These are phyloP conservation scores for Emys orbicularis DNA, from an alignment of 2,797 vertebrate species.

Conservation along the genomic window DNA sequence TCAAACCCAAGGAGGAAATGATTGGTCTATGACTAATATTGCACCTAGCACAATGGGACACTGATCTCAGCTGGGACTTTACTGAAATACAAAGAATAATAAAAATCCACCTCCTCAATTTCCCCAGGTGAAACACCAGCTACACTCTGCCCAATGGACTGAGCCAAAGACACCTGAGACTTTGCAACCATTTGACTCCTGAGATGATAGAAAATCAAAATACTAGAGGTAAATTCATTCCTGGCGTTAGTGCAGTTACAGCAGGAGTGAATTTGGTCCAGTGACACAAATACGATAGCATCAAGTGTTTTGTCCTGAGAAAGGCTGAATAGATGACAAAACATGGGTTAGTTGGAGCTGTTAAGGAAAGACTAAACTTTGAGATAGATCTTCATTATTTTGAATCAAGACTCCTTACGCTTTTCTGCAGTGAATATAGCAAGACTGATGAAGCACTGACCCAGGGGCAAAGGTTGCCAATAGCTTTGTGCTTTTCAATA, in stretches of 20 bases:
- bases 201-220: not conserved
- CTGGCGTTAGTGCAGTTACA: not conserved
- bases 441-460: not conserved
- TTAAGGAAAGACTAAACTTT: not conserved
- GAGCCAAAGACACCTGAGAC: not conserved
- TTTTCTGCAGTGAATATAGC: slow-evolving; percentile 2
- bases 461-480: not conserved
- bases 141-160: not conserved
- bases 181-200: not conserved
- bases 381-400: not conserved
- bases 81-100: not conserved
- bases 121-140: not conserved
- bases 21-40: not conserved
- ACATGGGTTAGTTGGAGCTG: not conserved
- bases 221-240: not conserved
- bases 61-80: not conserved
- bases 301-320: not conserved
- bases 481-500: not conserved
- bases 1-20: not conserved
- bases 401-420: not conserved
- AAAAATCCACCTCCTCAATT: not conserved
- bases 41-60: not conserved
- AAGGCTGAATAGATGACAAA: not conserved
- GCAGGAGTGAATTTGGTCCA: not conserved
- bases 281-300: slow-evolving; percentile 1